Base-by-base conservation (phyloP, 2,797 vertebrate species). In the Graptemys geographica region DNA sequence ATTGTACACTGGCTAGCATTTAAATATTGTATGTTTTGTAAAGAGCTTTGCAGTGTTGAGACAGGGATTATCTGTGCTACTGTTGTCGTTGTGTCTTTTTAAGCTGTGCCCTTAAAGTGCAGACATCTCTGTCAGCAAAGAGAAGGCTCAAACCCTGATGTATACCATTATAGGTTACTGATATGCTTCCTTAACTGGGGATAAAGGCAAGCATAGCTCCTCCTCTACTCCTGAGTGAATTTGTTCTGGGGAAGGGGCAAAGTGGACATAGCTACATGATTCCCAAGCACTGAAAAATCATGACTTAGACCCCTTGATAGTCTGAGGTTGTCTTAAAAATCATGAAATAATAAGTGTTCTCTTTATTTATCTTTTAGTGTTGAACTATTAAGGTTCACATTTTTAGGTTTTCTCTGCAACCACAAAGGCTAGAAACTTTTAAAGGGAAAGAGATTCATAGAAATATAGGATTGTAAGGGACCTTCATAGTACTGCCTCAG, bases 281-380 rank as follows among this genome's bases (percentile, higher is more conserved):
- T 90, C 80, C 80, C 49, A 76, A 93, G 13, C n/a, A 33, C 79
- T 84, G 74, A 93, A 86, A 95, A 57, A 82, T 79, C 8, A 12
- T 2, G 15, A 41, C n/a, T 41, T 11, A 49, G 11, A 12, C 6
- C 51, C 2, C 12, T 52, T 47, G 28, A 79, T 79, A 44, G 8
- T n/a, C 16, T 0, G 3, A 83, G 28, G 52, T 65, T 87, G 79
- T 51, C 5, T 53, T 83, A 44, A 37, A 74, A 33, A n/a, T 18
- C 82, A 86, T 51, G n/a, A 33, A 37, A 23, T 47, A 55, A 23
- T 7, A 81, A 47, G 80, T 80, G 84, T 87, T 80, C 76, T 23
- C 37, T 74, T 37, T 37, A 19, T 69, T 69, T 69, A 33, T 37
- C n/a, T 69, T 65, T 13, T 83, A 52, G 59, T 16, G 31, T 4